Conservation (phyloP, 2,113 vertebrate species). For the Zosterops pallidus region DNA sequence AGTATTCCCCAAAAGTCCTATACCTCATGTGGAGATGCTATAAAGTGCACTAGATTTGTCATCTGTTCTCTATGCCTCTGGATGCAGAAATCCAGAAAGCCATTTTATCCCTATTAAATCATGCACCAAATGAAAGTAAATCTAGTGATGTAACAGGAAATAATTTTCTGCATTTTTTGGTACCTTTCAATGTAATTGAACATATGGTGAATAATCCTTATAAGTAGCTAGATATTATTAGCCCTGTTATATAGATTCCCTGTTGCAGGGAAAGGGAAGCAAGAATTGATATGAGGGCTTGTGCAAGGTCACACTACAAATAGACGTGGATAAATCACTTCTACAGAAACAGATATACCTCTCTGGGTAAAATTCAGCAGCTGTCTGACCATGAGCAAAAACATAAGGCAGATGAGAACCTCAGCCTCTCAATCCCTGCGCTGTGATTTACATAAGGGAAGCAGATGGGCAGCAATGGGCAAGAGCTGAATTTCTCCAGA, state of each 20-base stretch:
- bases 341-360: background rate
- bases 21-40: background rate
- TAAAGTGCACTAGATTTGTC: background rate
- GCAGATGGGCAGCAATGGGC: background rate
- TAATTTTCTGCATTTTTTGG: background rate
- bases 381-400: background rate
- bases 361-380: slow-evolving; percentile 1
- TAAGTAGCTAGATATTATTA: background rate
- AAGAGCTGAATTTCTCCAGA: background rate
- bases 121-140: background rate
- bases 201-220: background rate
- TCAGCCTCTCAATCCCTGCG: rapidly evolving
- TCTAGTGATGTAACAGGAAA: background rate
- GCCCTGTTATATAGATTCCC: background rate
- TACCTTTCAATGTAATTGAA: background rate
- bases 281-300: background rate
- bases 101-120: background rate
- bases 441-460: background rate
- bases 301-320: background rate
- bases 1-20: background rate
- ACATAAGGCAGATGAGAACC: background rate
- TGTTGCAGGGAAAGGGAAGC: background rate
- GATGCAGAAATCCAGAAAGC: background rate
- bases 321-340: background rate
- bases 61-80: background rate